Percentiles rank a stretch among this genome's conserved stretches.
phyloP scores from a whole-genome alignment of 1,140 invertebrate genomes.

The Drosophila sp. region DNA sequence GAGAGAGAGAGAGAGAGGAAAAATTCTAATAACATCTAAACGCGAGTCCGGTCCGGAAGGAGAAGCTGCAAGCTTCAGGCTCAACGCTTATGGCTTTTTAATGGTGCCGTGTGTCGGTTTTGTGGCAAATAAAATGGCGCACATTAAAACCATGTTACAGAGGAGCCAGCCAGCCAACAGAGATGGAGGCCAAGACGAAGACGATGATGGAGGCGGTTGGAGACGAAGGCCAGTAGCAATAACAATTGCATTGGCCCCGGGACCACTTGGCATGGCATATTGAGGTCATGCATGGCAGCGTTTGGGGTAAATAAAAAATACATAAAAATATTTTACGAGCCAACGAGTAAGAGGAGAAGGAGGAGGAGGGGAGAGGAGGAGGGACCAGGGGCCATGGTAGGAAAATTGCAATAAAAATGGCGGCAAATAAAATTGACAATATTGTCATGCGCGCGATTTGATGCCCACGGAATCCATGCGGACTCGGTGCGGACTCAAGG shows the following conservation, averaged over 20 bases:
- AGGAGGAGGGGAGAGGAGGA: slow-evolving; percentile 28
- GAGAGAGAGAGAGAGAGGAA: not conserved
- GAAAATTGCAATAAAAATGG: slow-evolving; percentile 74
- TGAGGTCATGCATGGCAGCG: slow-evolving; percentile 74
- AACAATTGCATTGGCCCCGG: slow-evolving; percentile 67
- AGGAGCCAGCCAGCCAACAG: not conserved
- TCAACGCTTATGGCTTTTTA: slow-evolving; percentile 79
- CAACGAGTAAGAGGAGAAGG: slow-evolving; percentile 38
- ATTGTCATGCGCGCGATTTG: slow-evolving; percentile 73
- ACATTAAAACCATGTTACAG: slow-evolving; percentile 76
- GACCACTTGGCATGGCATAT: slow-evolving; percentile 52
- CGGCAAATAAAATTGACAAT: slow-evolving; percentile 79
- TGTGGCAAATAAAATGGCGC: slow-evolving; percentile 81
- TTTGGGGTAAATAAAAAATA: slow-evolving; percentile 76
- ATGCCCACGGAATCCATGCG: slow-evolving; percentile 12
- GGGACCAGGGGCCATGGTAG: slow-evolving; percentile 20
- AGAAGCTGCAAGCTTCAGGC: slow-evolving; percentile 56
- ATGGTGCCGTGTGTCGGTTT: slow-evolving; percentile 79
- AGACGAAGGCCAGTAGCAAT: slow-evolving; percentile 10
- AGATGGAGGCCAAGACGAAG: too few relatives aligned
- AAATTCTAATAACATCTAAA: slow-evolving; percentile 74
- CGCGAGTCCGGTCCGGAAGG: slow-evolving; percentile 55
- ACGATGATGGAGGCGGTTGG: slow-evolving; percentile 7
- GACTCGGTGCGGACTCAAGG: slow-evolving; percentile 11
- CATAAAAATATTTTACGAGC: slow-evolving; percentile 82